phyloP scores from a whole-genome alignment of 2,797 vertebrate species.

The Toxotes lorentzi region DNA sequence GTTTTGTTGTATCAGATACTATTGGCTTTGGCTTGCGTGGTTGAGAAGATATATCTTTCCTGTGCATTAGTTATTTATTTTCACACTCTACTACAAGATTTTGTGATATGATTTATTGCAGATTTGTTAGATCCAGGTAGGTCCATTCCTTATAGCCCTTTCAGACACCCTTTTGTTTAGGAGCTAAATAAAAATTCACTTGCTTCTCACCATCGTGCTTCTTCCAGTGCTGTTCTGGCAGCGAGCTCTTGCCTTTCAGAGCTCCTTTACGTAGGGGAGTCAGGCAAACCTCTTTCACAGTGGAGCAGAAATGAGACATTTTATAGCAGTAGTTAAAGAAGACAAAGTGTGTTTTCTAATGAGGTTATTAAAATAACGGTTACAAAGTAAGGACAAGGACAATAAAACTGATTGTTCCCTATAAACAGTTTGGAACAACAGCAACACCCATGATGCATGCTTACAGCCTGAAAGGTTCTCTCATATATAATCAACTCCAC shows the following conservation, averaged over 20 bases:
- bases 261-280: slow-evolving; percentile 48
- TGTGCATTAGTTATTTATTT: background rate
- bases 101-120: background rate
- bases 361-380: background rate
- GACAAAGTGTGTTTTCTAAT: slow-evolving; percentile 6
- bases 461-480: background rate
- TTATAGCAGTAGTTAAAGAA: slow-evolving; percentile 17
- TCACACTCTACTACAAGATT: background rate
- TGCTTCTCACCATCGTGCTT: slow-evolving; percentile 55
- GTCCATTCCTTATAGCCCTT: background rate
- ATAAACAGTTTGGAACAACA: slow-evolving; percentile 16
- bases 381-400: background rate
- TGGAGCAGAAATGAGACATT: slow-evolving; percentile 22
- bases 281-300: slow-evolving; percentile 44
- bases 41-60: background rate
- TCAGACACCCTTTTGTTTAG: background rate
- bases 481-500: slow-evolving; percentile 22
- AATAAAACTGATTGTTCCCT: slow-evolving; percentile 5
- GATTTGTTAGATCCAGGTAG: background rate
- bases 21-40: too few relatives aligned
- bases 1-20: background rate
- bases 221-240: slow-evolving; percentile 16
- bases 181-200: background rate
- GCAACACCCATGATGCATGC: background rate
- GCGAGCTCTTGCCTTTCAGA: slow-evolving; percentile 9